Evolutionary conservation across 1,140 invertebrate genomes (phyloP), one percentile per base, ranked within the genome.

Genomic region (Homarus americanus): DNA sequence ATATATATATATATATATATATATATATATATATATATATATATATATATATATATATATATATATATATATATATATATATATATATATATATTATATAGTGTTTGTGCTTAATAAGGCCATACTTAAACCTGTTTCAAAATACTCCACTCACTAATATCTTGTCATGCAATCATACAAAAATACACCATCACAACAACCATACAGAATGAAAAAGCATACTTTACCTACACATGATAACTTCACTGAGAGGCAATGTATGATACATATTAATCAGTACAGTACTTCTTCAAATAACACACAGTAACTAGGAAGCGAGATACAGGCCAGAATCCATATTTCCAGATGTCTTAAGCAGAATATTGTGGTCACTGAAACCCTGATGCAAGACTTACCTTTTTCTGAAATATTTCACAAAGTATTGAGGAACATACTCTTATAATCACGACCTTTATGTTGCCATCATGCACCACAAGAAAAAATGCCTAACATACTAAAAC

Each of bases 21-120:
- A n/a, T n/a, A n/a, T n/a, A n/a, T n/a, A n/a, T n/a, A n/a, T n/a
- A n/a, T n/a, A n/a, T n/a, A n/a, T n/a, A n/a, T n/a, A n/a, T n/a
- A n/a, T n/a, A n/a, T n/a, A n/a, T n/a, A n/a, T n/a, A n/a, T n/a
- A n/a, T n/a, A n/a, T n/a, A n/a, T n/a, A n/a, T n/a, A n/a, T n/a
- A n/a, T n/a, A n/a, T n/a, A n/a, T n/a, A n/a, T n/a, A n/a, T n/a
- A n/a, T n/a, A n/a, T n/a, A n/a, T n/a, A n/a, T n/a, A n/a, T n/a
- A n/a, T n/a, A n/a, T n/a, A n/a, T n/a, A n/a, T n/a, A n/a, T n/a
- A n/a, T n/a, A 58, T 15, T 44, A 28, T 79, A 32, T 7, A 69
- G 28, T n/a, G 63, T 69, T 69, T 83, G 82, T 83, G 82, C 82
- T 83, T 83, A 66, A 79, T 79, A 79, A 79, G 76, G 76, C 76